These are phyloP conservation scores for Aldrovandia affinis DNA, from an alignment of 2,797 vertebrate genomes.

Conservation along the genomic window DNA sequence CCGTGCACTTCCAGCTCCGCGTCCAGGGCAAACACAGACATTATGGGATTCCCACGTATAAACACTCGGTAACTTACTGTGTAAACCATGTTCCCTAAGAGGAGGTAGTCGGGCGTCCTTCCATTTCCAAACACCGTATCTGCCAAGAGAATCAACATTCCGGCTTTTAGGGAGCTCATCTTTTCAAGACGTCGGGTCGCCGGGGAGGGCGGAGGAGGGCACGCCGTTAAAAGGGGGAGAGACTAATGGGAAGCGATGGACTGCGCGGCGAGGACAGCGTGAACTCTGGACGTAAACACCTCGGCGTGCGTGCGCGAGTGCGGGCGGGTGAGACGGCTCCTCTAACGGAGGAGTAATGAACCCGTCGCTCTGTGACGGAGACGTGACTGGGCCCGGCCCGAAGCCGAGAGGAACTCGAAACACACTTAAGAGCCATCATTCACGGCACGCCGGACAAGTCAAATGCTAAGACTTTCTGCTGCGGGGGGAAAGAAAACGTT, in stretches of 20 bases:
- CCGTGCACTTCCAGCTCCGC: background rate
- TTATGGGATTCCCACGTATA: conserved; percentile 9
- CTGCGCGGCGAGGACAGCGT: conserved; percentile 29
- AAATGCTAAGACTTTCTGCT: background rate
- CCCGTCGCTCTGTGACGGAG: background rate
- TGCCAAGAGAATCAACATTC: conserved; percentile 70
- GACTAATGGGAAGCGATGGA: conserved; percentile 32
- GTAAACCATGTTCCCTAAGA: conserved; percentile 97
- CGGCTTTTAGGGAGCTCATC: conserved; percentile 27
- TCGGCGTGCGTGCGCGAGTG: background rate
- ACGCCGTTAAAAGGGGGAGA: background rate
- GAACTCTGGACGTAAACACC: conserved; percentile 6
- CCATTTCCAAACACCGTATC: conserved; percentile 93
- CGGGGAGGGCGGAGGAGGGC: conserved; percentile 49
- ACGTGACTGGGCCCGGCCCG: background rate
- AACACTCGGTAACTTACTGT: conserved; percentile 81
- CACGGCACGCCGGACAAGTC: background rate
- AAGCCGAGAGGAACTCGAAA: background rate
- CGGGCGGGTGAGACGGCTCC: background rate
- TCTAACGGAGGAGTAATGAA: conserved; percentile 34
- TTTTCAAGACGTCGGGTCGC: background rate
- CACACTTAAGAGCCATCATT: background rate
- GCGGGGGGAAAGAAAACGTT: background rate
- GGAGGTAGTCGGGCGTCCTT: conserved; percentile 93
- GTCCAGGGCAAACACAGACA: background rate